Conservation (phyloP, 2,888 invertebrate genomes). For the Phania funesta region DNA sequence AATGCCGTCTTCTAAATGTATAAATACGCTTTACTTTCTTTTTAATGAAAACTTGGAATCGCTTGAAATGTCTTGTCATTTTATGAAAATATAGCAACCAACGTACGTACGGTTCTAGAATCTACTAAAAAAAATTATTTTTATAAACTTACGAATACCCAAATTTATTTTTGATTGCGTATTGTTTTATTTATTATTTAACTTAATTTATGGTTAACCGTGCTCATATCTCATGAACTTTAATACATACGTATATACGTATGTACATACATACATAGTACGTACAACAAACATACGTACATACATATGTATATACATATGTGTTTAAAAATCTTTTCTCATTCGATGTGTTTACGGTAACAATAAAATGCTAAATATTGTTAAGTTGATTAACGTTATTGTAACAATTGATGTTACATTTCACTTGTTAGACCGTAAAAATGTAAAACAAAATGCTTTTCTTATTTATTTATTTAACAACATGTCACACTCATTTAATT, state of each 20-base stretch:
- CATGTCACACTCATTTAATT: conserved; percentile 24
- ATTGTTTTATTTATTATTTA: conserved; percentile 45
- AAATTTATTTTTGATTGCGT: not conserved
- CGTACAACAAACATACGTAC: not conserved
- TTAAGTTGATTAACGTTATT: conserved; percentile 60
- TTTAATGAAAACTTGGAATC: not conserved
- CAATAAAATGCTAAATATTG: conserved; percentile 49
- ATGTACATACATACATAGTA: not conserved
- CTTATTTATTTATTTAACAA: conserved; percentile 49
- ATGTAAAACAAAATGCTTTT: conserved; percentile 29
- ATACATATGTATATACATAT: not conserved
- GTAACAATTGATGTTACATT: conserved; percentile 56
- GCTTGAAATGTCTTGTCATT: no score
- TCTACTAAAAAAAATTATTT: not conserved
- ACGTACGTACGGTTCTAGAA: no score
- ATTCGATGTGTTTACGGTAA: conserved; percentile 33
- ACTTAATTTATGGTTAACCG: conserved; percentile 23
- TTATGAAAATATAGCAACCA: no score
- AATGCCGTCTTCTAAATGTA: conserved; percentile 11
- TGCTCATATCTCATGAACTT: not conserved
- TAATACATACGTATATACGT: not conserved
- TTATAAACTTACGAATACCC: no score
- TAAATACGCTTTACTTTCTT: conserved; percentile 35
- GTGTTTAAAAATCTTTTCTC: conserved; percentile 10
- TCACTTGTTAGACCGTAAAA: conserved; percentile 27